Evolutionary conservation across 2,888 invertebrate genomes (phyloP), one percentile per base, ranked within the genome.

Genomic region (Tromatobia lineatoria): DNA sequence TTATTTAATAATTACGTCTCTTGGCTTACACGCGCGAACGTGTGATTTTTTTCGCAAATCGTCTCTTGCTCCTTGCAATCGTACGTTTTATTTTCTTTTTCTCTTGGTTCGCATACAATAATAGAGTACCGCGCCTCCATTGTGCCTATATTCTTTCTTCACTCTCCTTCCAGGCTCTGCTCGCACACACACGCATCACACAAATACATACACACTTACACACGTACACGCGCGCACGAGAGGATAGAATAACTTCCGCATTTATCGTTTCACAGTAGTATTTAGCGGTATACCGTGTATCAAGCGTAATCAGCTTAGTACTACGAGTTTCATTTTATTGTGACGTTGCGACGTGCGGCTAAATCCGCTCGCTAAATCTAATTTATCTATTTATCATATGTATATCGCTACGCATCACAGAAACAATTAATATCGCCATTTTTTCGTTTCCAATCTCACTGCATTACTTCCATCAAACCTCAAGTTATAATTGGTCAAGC

Each of bases 401-500:
- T 70, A 59, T 59, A 47, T 11, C 18, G 18, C 38, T 47, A 47
- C 52, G 47, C 59, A 74, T 74, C 73, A 61, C 73, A 74, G 78
- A 78, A 70, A 61, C 52, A 78, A 78, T 69, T 69, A 59, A 45
- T 29, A 64, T 64, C 61, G 61, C 61, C 38, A 64, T 20, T 50
- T 45, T 52, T 38, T 13, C 6, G 18, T 42, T 47, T 18, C 38
- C 54, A 67, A 34, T 20, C 13, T 15, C 59, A 29, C 45, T 57
- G 42, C 47, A 52, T 54, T 61, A 73, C 50, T 50, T 61, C 50
- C 42, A 73, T 70, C 69, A 74, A 45, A 57, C 59, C 80, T 20
- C 80, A 13, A 67, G 54, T 52, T 57, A 82, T 78, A 80, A 85
- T 88, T 89, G 89, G 88, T 89, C 89, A 89, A 89, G 87, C 89